phyloP scores from a whole-genome alignment of 2,888 invertebrate genomes.

The Empis stercorea region DNA sequence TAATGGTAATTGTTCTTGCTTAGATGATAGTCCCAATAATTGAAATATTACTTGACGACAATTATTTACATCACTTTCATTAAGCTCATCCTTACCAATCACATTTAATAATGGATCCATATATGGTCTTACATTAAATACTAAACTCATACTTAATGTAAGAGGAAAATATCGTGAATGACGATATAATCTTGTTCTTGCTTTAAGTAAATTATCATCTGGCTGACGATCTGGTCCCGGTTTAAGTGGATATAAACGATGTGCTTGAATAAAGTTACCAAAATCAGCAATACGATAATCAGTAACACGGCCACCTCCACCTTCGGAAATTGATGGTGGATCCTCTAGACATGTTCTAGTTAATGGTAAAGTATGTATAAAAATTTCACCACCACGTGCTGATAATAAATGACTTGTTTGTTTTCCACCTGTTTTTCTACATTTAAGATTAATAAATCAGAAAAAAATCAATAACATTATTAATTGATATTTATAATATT shows the following conservation, averaged over 20 bases:
- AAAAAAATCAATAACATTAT: too few relatives aligned
- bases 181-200: constrained; percentile 56
- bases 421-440: constrained; percentile 64
- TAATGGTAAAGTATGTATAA: constrained; percentile 82
- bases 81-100: constrained; percentile 68
- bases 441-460: constrained; percentile 4
- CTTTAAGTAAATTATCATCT: constrained; percentile 41
- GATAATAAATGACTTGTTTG: constrained; percentile 86
- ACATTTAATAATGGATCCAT: constrained; percentile 68
- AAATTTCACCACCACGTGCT: constrained; percentile 91
- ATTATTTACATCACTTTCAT: constrained; percentile 73
- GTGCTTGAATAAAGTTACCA: constrained; percentile 75
- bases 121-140: constrained; percentile 69
- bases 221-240: constrained; percentile 27
- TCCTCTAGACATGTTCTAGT: constrained; percentile 81
- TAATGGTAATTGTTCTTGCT: constrained; percentile 68
- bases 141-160: constrained; percentile 75
- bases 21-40: constrained; percentile 65
- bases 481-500: too few relatives aligned
- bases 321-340: constrained; percentile 89
- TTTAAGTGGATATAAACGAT: constrained; percentile 62
- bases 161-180: constrained; percentile 81
- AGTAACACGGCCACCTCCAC: constrained; percentile 83
- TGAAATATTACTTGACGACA: constrained; percentile 77
- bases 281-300: constrained; percentile 82